A percentile compares a stretch with the other conserved stretches of the same genome.
phyloP scores from a whole-genome alignment of 2,113 vertebrate genomes.

The Corvus cornix region DNA sequence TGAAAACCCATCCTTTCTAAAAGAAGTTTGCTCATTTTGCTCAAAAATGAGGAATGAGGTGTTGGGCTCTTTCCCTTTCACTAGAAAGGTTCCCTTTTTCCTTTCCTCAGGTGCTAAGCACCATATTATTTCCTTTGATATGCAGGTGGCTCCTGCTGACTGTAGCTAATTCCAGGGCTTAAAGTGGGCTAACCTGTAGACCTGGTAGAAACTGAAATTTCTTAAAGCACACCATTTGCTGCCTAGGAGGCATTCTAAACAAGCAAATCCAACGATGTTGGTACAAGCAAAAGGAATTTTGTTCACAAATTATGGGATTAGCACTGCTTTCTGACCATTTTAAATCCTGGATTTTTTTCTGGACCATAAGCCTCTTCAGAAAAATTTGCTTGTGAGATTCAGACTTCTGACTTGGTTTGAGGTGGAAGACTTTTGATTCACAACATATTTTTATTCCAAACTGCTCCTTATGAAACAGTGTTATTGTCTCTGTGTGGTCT shows the following conservation, averaged over 20 bases:
- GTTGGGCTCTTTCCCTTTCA: neutral
- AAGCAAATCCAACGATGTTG: neutral
- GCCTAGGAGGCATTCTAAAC: neutral
- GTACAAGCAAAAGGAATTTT: neutral
- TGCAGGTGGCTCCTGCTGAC: neutral
- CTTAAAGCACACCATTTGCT: neutral
- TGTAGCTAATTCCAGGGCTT: neutral
- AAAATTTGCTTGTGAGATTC: neutral
- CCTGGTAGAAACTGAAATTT: neutral
- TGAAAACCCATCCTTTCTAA: neutral
- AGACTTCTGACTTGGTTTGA: neutral
- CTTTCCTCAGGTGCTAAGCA: neutral
- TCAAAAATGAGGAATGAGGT: neutral
- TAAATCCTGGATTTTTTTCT: neutral
- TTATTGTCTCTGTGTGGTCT: neutral
- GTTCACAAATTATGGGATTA: neutral
- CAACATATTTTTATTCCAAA: neutral
- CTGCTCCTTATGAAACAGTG: neutral
- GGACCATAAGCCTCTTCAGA: neutral
- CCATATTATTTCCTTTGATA: neutral
- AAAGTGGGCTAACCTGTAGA: neutral
- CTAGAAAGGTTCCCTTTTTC: neutral
- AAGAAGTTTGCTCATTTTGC: neutral
- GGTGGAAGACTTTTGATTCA: neutral
- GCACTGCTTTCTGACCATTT: neutral